These are phyloP conservation scores for Halictus ligatus DNA, from an alignment of 2,888 invertebrate genomes.

Conservation along the genomic window DNA sequence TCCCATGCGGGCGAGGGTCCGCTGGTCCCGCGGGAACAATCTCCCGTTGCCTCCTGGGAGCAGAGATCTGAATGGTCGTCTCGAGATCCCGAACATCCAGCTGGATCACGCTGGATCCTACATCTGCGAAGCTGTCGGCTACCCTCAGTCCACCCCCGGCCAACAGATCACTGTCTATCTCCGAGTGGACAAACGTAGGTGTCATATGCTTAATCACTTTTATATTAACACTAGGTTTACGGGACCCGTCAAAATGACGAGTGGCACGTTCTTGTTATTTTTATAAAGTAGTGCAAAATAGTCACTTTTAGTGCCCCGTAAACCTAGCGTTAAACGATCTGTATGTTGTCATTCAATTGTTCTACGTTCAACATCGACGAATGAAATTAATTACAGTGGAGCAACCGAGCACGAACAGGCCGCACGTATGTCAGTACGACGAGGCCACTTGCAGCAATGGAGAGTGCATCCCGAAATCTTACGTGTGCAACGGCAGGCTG, in stretches of 20 bases:
- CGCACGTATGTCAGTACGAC: slow-evolving; percentile 87
- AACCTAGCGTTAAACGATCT: too few relatives aligned
- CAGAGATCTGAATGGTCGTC: slow-evolving; percentile 90
- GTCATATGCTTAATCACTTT: background rate
- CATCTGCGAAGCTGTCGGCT: slow-evolving; percentile 92
- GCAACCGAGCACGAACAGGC: slow-evolving; percentile 84
- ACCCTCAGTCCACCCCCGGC: slow-evolving; percentile 87
- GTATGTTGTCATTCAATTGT: background rate
- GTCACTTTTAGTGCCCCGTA: too few relatives aligned
- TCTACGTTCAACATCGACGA: background rate
- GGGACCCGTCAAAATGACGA: too few relatives aligned
- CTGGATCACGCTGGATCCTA: slow-evolving; percentile 92
- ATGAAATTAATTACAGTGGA: slow-evolving; percentile 70
- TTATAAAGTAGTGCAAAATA: too few relatives aligned
- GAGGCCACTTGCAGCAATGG: slow-evolving; percentile 96
- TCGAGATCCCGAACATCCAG: slow-evolving; percentile 94
- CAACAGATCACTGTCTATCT: slow-evolving; percentile 89
- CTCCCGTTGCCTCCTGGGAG: slow-evolving; percentile 91
- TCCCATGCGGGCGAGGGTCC: slow-evolving; percentile 90
- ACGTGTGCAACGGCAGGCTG: slow-evolving; percentile 91
- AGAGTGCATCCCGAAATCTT: slow-evolving; percentile 93
- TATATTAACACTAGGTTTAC: too few relatives aligned
- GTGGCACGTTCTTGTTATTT: too few relatives aligned
- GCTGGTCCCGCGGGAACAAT: slow-evolving; percentile 90
- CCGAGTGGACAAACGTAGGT: slow-evolving; percentile 92